Conservation (phyloP, 2,888 invertebrate species). For the Dromius quadrimaculatus region DNA sequence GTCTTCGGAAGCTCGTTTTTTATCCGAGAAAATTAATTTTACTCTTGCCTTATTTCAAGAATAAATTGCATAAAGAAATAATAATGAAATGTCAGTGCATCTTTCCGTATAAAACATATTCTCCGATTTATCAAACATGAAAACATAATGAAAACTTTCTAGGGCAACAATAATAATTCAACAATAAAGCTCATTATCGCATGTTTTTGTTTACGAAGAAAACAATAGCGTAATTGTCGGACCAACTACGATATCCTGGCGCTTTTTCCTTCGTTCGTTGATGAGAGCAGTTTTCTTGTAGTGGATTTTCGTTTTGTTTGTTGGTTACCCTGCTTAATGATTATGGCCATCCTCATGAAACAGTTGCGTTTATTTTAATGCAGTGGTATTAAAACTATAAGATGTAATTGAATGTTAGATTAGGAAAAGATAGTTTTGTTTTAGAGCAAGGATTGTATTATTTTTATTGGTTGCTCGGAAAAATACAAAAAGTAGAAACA, state of each 20-base stretch:
- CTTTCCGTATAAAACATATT: neutral
- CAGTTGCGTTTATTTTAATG: constrained; percentile 32
- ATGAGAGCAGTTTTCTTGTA: constrained; percentile 23
- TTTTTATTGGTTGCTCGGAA: no score
- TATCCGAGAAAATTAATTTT: no score
- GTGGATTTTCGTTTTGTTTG: constrained; percentile 43
- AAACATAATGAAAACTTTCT: constrained; percentile 31
- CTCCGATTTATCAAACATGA: constrained; percentile 5
- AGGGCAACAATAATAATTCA: constrained; percentile 22
- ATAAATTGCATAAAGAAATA: no score
- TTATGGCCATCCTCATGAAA: constrained; percentile 35
- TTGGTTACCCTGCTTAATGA: constrained; percentile 39
- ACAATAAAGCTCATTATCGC: constrained; percentile 36
- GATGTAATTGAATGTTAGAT: constrained; percentile 41
- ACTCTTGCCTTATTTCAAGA: no score
- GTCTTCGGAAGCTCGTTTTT: no score
- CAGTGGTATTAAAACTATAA: constrained; percentile 18
- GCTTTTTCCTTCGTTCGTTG: constrained; percentile 36
- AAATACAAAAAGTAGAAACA: no score
- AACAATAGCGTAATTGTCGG: constrained; percentile 24
- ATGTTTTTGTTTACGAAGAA: constrained; percentile 26
- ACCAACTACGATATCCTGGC: constrained; percentile 26
- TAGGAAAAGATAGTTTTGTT: constrained; percentile 20
- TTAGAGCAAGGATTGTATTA: no score
- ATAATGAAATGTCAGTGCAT: no score